A percentile compares a stretch with the other conserved stretches of the same genome.
phyloP scores from a whole-genome alignment of 2,888 invertebrate species.

The Monopis laevigella region DNA sequence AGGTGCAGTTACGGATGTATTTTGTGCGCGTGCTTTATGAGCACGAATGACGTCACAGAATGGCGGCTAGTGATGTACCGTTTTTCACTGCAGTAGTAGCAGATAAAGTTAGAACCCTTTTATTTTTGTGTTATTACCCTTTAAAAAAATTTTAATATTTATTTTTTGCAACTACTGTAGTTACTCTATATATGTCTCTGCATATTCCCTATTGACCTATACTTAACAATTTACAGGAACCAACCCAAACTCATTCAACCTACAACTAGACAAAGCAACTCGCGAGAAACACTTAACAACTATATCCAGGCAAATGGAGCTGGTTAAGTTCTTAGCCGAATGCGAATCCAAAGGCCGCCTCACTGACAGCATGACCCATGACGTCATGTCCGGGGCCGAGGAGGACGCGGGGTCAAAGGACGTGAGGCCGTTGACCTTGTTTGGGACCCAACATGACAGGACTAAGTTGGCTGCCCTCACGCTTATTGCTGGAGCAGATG shows the following conservation, averaged over 20 bases:
- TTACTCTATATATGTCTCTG: no score
- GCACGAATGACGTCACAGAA: no score
- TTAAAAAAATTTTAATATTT: no score
- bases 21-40: no score
- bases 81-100: no score
- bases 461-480: constrained; percentile 74
- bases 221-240: constrained; percentile 33
- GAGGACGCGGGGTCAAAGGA: constrained; percentile 28
- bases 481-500: constrained; percentile 72
- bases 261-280: constrained; percentile 76
- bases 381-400: constrained; percentile 32
- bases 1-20: no score
- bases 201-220: no score
- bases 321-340: constrained; percentile 75
- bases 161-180: no score
- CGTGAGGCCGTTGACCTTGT: constrained; percentile 72
- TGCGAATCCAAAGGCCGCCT: constrained; percentile 68
- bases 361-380: constrained; percentile 40
- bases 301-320: constrained; percentile 82
- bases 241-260: constrained; percentile 67
- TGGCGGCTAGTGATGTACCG: no score
- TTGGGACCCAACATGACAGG: constrained; percentile 75
- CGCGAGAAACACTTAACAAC: constrained; percentile 82
- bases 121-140: no score
- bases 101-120: no score